phyloP scores from a whole-genome alignment of 2,888 invertebrate species.

The Chrysina gloriosa region DNA sequence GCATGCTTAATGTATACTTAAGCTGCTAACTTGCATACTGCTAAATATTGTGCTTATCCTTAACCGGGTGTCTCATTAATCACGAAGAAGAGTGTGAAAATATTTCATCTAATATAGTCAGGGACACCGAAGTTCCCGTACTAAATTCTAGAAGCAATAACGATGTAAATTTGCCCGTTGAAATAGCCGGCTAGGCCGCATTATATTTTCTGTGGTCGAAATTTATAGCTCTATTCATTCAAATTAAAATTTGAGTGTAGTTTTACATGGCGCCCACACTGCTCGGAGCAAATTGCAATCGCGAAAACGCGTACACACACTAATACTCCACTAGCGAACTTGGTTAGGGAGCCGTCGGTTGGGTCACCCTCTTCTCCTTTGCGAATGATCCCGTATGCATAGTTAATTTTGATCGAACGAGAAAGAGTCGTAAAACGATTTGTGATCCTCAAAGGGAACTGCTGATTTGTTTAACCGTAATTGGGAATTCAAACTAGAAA shows the following conservation, averaged over 20 bases:
- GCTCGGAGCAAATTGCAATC: slow-evolving; percentile 54
- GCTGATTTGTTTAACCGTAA: slow-evolving; percentile 22
- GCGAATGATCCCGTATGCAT: slow-evolving; percentile 38
- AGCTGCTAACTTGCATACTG: slow-evolving; percentile 9
- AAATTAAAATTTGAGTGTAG: slow-evolving; percentile 64
- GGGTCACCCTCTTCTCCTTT: slow-evolving; percentile 46
- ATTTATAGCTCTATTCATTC: slow-evolving; percentile 62
- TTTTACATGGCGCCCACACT: slow-evolving; percentile 54
- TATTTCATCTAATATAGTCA: slow-evolving; percentile 42
- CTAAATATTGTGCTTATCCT: slow-evolving; percentile 21
- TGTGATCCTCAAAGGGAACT: slow-evolving; percentile 24
- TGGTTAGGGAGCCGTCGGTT: slow-evolving; percentile 54
- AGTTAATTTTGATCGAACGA: slow-evolving; percentile 38
- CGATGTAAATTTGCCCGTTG: slow-evolving; percentile 64
- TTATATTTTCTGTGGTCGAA: slow-evolving; percentile 61
- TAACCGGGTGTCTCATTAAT: slow-evolving; percentile 19
- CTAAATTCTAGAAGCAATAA: slow-evolving; percentile 64
- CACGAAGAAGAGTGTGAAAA: slow-evolving; percentile 36
- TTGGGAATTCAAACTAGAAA: background rate
- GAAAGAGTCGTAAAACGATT: slow-evolving; percentile 38
- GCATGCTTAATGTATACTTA: slow-evolving; percentile 8
- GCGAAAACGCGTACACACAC: slow-evolving; percentile 36
- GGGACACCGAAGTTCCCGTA: slow-evolving; percentile 48
- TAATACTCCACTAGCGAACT: slow-evolving; percentile 48
- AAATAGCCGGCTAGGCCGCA: slow-evolving; percentile 61